phyloP scores from a whole-genome alignment of 2,113 vertebrate genomes.

The Embiotoca jacksoni region DNA sequence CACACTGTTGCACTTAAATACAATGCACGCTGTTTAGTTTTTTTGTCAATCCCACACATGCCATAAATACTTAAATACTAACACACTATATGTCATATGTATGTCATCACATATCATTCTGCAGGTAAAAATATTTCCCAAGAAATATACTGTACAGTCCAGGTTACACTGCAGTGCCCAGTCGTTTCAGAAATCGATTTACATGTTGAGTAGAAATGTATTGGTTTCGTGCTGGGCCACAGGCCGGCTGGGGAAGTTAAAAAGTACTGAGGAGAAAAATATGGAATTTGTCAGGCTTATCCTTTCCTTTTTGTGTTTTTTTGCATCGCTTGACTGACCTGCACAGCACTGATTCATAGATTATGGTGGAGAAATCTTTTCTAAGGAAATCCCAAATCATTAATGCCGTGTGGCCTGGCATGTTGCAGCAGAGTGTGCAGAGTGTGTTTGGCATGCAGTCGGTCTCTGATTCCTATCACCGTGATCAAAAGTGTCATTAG shows the following conservation, averaged over 20 bases:
- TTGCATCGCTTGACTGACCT: background rate
- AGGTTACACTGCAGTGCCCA: background rate
- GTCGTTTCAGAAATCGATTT: conserved; percentile 23
- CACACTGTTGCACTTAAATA: too few species aligned
- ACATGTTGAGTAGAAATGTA: background rate
- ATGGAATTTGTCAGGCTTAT: conserved; percentile 13
- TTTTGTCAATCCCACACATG: too few species aligned
- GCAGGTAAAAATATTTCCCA: too few species aligned
- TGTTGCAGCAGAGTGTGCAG: conserved; percentile 56
- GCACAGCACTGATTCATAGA: conserved; percentile 11
- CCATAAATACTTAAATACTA: too few species aligned
- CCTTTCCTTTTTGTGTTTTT: background rate
- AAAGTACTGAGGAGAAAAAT: background rate
- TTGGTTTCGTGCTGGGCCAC: background rate
- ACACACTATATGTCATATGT: too few species aligned
- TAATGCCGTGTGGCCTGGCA: conserved; percentile 60
- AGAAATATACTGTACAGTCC: too few species aligned
- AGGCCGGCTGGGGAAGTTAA: conserved; percentile 1
- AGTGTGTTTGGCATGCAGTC: conserved; percentile 75
- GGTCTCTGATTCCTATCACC: conserved; percentile 76
- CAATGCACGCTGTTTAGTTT: too few species aligned
- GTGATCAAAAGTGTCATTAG: conserved; percentile 79
- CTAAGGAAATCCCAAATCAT: conserved; percentile 58
- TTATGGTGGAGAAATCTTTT: conserved; percentile 28
- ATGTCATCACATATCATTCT: too few species aligned